Conservation (phyloP, 2,113 vertebrate species). For the Poicephalus meyeri region DNA sequence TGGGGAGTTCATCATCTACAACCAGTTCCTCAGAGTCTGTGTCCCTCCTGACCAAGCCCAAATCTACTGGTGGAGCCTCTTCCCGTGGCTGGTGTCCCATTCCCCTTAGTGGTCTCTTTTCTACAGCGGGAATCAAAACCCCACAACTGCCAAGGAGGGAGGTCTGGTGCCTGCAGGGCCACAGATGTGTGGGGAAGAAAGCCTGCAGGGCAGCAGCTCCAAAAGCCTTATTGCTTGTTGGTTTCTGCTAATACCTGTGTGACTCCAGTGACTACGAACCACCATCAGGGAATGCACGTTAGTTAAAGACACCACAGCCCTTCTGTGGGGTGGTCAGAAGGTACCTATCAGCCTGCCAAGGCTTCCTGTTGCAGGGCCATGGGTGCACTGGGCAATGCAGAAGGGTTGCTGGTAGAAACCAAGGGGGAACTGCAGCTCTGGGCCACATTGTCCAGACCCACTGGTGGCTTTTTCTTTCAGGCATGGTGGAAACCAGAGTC, state of each 20-base stretch:
- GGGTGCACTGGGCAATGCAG: fast-evolving
- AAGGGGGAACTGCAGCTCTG: background rate
- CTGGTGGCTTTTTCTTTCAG: background rate
- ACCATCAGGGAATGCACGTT: background rate
- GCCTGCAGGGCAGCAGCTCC: background rate
- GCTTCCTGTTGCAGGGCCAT: background rate
- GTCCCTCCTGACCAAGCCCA: background rate
- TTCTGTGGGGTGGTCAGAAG: background rate
- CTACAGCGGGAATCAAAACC: background rate
- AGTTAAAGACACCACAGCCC: background rate
- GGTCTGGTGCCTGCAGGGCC: background rate
- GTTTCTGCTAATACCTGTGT: background rate
- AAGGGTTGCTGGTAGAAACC: background rate
- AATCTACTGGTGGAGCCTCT: background rate
- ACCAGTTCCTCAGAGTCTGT: background rate
- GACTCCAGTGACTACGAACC: background rate
- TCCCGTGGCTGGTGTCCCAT: background rate
- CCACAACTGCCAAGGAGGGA: fast-evolving
- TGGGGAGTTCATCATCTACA: background rate
- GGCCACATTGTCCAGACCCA: fast-evolving
- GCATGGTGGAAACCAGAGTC: background rate
- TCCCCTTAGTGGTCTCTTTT: background rate
- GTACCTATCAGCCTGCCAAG: fast-evolving
- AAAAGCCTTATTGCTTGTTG: background rate
- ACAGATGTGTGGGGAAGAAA: background rate